These are phyloP conservation scores for Pantala flavescens DNA, from an alignment of 1,140 invertebrate species.

Conservation along the genomic window DNA sequence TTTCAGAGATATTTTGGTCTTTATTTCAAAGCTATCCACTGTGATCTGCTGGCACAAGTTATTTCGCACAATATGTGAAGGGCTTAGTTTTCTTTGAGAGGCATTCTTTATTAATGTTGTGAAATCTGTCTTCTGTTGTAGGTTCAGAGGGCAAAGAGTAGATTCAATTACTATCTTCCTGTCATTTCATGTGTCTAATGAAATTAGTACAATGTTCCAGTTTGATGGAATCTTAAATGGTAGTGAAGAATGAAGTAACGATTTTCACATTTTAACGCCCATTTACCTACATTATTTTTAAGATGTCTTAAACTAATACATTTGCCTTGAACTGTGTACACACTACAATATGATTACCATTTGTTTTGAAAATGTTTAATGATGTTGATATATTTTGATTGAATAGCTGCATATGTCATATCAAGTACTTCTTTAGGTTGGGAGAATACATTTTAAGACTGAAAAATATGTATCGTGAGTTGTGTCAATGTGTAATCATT, in stretches of 20 bases:
- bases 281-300: too few relatives aligned
- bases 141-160: too few relatives aligned
- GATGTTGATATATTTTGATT: neutral
- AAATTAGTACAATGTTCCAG: too few relatives aligned
- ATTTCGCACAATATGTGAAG: neutral
- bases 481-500: neutral
- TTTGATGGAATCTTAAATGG: too few relatives aligned
- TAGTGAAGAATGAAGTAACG: too few relatives aligned
- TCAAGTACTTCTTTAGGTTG: neutral
- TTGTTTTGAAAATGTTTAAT: neutral
- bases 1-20: conserved; percentile 2
- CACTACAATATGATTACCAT: too few relatives aligned
- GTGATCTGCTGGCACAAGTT: conserved; percentile 7
- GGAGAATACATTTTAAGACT: conserved; percentile 3
- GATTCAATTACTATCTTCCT: too few relatives aligned
- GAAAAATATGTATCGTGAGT: conserved; percentile 7
- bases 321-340: too few relatives aligned
- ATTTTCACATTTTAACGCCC: too few relatives aligned
- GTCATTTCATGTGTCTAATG: too few relatives aligned
- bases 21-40: conserved; percentile 10
- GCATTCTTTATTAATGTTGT: neutral
- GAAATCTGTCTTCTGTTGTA: too few relatives aligned
- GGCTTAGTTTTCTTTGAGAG: neutral
- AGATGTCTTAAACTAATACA: too few relatives aligned
- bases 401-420: conserved; percentile 7